Evolutionary conservation across 2,888 invertebrate species (phyloP), one percentile per base, ranked within the genome.

Genomic region (Pterostichus niger): DNA sequence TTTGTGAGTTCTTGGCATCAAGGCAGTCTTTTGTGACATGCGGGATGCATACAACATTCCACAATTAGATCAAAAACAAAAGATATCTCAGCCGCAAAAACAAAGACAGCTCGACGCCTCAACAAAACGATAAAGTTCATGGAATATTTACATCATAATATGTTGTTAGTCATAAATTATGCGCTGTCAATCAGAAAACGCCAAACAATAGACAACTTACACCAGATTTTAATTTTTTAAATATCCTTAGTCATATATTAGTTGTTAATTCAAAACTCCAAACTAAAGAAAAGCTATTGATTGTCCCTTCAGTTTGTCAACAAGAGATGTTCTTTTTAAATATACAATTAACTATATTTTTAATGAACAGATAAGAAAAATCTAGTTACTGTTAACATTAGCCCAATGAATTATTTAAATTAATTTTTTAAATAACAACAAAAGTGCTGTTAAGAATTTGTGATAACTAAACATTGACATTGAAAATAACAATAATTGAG

Each of bases 81-180:
- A 35, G n/a, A 52, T 33, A 35, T 59, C 15, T 17, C 80, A 68
- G 52, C 15, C 35, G 24, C 46, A 78, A 44, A 59, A 35, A 78
- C 59, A 71, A 78, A 80, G 80, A 80, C 80, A 52, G 80, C 80
- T 9, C 64, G 80, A 49, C 80, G 80, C 80, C 80, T 44, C n/a
- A 1, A 15, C 15, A 44, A 64, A 44, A 15, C 68, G 68, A 71
- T 71, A 71, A 52, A 71, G 68, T 71, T 71, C 68, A 71, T 17
- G 68, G 68, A 71, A 71, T 44, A 40, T 71, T 71, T 44, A 71
- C 44, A 71, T 71, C 68, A 44, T 68, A 9, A 68, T 3, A 44
- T 24, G 15, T 44, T 68, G 15, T 44, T 71, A 71, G 10, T 44
- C 40, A 71, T 71, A 71, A 71, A 59, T 77, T 77, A 77, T 59